Evolutionary conservation across 2,797 vertebrate genomes (phyloP).

Genomic region (Podarcis siculus): DNA sequence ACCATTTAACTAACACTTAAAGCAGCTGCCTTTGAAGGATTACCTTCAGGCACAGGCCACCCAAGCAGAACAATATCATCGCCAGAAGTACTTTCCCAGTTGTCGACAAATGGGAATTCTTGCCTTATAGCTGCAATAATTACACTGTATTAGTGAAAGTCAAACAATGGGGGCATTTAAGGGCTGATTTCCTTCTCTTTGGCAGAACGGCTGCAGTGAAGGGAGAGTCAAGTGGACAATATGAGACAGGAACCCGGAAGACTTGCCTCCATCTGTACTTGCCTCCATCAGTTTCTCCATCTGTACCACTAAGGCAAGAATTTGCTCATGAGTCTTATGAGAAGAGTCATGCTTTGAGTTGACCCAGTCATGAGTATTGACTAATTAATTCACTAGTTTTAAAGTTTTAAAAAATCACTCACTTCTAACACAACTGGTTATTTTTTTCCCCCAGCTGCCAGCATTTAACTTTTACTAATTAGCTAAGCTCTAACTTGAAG

Average conservation of each 20-base stretch:
- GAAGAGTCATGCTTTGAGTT: background rate
- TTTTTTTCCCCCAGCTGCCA: accelerated
- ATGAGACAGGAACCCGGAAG: background rate
- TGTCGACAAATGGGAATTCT: slow-evolving; percentile 67
- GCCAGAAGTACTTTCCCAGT: slow-evolving; percentile 77
- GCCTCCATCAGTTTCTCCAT: background rate
- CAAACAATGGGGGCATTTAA: slow-evolving; percentile 40
- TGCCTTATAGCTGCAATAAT: slow-evolving; percentile 60
- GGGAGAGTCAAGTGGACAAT: background rate
- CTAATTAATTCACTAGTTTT: background rate
- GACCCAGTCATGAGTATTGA: background rate
- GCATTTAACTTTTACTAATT: background rate
- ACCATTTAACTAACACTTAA: slow-evolving; percentile 78
- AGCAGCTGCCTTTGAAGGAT: slow-evolving; percentile 86
- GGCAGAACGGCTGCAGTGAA: background rate
- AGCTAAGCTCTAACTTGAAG: background rate
- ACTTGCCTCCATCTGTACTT: too few species aligned
- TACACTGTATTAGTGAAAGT: slow-evolving; percentile 67
- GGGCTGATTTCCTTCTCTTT: background rate
- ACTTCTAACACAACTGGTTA: background rate
- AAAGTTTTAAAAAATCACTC: background rate
- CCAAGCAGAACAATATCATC: slow-evolving; percentile 84
- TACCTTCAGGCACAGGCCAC: slow-evolving; percentile 82
- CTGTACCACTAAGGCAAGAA: background rate
- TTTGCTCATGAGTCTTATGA: background rate